Conservation (phyloP, 2,113 vertebrate genomes). For the Coryphaenoides rupestris region DNA sequence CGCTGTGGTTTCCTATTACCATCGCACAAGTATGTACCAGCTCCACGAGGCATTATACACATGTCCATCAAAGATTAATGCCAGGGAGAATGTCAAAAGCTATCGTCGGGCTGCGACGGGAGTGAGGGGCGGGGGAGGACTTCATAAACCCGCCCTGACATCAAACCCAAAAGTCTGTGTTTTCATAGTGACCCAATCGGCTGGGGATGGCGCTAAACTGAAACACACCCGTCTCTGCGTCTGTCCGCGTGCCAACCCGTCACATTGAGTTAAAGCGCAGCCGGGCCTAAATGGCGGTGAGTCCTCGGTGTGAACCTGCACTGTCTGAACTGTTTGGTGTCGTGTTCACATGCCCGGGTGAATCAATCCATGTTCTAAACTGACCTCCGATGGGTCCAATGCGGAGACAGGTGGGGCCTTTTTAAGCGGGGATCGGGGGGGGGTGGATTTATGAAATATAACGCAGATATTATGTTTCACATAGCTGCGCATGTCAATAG, state of each 20-base stretch:
- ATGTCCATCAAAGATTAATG: slow-evolving; percentile 27
- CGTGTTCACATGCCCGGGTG: slow-evolving; percentile 47
- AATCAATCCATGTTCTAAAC: slow-evolving; percentile 40
- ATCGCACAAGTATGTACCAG: slow-evolving; percentile 1
- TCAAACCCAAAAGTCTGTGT: slow-evolving; percentile 59
- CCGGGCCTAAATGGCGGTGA: slow-evolving; percentile 60
- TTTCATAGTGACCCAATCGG: slow-evolving; percentile 59
- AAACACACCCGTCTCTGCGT: slow-evolving; percentile 65
- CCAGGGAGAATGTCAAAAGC: slow-evolving; percentile 18
- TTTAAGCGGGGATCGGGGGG: not conserved
- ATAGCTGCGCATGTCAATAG: slow-evolving; percentile 17
- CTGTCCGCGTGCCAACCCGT: slow-evolving; percentile 59
- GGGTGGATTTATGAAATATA: slow-evolving; percentile 34
- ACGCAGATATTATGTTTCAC: slow-evolving; percentile 35
- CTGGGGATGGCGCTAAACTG: slow-evolving; percentile 55
- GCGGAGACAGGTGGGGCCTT: slow-evolving; percentile 19
- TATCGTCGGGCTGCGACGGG: not conserved
- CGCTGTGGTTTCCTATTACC: not conserved
- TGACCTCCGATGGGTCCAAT: slow-evolving; percentile 33
- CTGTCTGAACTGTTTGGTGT: slow-evolving; percentile 48
- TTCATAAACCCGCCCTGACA: slow-evolving; percentile 57
- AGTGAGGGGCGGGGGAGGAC: slow-evolving; percentile 19
- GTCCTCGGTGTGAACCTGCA: slow-evolving; percentile 39
- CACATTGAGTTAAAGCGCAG: slow-evolving; percentile 50
- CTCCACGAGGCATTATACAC: slow-evolving; percentile 20